Base-by-base conservation (phyloP, 2,888 invertebrate species). In the Athripsodes cinereus region DNA sequence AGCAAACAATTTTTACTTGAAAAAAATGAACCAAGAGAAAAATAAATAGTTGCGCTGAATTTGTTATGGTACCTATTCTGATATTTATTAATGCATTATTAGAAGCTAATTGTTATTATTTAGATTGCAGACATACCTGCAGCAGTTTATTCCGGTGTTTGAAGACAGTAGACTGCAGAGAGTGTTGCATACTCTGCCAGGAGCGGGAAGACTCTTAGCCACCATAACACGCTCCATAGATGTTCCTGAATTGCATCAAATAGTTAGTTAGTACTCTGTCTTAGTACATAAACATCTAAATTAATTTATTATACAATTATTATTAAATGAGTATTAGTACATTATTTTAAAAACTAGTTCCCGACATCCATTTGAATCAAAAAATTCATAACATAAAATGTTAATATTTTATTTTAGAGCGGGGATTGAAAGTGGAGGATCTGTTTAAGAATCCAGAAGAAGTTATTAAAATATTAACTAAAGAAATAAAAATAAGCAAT, bases 141-240 rank as follows among this genome's bases (percentile, higher is more conserved):
- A 71, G 1, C 73, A 76, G 57, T 65, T 82, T 35, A 70, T 75
- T 1, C 77, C 80, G 0, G 65, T 82, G 2, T 67, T 82, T 44
- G 68, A 65, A 60, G 79, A 82, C 65, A 73, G 74, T 44, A 74
- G 78, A 0, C 70, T 81, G 1, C 66, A 80, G 51, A 74, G 75
- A 31, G 72, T 77, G 1, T 75, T 78, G 0, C 69, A 71, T 26
- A 67, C 72, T 1, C 68, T 80, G 54, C 82, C 82, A 1, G 73
- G 78, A 58, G 80, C 80, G 1, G 69, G 81, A 34, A 74, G 76
- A 60, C 70, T 83, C 10, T 67, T 82, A 20, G 74, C 80, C 22
- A 80, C 81, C 0, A 69, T 82, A 58, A 74, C 81, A 0, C 72
- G 76, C 58, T 73, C 79, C n/a, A 75, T 78, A 6, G 82, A 82